Evolutionary conservation across 1,140 invertebrate species (phyloP).

Genomic region (Frieseomelitta varia): DNA sequence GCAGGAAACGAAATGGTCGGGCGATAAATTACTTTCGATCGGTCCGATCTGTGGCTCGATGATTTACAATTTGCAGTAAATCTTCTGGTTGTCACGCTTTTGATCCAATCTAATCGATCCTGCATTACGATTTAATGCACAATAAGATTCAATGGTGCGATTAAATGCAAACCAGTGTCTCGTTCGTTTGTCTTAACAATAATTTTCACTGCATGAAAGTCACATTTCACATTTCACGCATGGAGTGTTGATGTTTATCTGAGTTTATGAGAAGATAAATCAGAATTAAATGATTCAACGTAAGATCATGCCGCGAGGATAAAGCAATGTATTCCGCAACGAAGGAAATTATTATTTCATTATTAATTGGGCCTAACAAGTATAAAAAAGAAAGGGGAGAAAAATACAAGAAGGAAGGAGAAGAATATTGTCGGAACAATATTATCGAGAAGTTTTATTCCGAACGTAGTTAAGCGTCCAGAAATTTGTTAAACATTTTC

Average conservation of each 20-base stretch:
- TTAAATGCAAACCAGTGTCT: background rate
- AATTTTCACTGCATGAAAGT: background rate
- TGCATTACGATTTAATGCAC: background rate
- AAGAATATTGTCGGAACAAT: no score
- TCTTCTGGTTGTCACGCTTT: constrained; percentile 1
- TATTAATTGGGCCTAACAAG: no score
- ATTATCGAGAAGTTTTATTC: no score
- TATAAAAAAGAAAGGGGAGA: no score
- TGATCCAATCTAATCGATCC: background rate
- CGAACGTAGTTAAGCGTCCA: no score
- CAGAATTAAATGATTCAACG: no score
- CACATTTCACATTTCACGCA: background rate
- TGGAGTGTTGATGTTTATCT: background rate
- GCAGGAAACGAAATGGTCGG: background rate
- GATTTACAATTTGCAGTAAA: constrained; percentile 38
- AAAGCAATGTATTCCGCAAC: no score
- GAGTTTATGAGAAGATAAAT: no score
- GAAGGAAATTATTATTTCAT: no score
- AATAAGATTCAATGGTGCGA: background rate
- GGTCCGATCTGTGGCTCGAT: background rate
- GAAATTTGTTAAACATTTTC: no score
- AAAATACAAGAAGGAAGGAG: no score
- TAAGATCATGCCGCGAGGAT: no score
- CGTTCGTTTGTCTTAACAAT: background rate
- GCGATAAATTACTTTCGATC: constrained; percentile 13